Evolutionary conservation across 2,797 vertebrate genomes (phyloP).

Genomic region (Remorina albescens): DNA sequence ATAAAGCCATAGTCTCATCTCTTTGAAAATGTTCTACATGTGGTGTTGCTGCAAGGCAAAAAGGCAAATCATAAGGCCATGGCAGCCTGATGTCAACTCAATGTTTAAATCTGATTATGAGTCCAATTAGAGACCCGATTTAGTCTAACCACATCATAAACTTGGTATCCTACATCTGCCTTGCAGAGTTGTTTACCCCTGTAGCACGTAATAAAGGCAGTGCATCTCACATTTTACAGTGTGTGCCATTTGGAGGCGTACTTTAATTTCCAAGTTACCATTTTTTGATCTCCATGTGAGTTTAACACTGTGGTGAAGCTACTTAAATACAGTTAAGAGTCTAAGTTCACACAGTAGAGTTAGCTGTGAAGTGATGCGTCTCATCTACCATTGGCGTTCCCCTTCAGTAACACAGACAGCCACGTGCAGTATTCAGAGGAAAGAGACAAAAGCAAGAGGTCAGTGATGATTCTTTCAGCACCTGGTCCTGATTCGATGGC

Average conservation of each 20-base stretch:
- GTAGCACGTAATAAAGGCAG: constrained; percentile 9
- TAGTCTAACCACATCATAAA: constrained; percentile 57
- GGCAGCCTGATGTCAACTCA: constrained; percentile 45
- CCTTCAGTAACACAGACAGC: constrained; percentile 7
- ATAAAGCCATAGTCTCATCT: constrained; percentile 32
- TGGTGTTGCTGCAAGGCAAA: constrained; percentile 40
- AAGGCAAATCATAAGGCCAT: constrained; percentile 38
- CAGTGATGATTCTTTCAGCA: not conserved
- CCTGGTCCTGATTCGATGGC: not conserved
- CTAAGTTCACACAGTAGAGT: constrained; percentile 1
- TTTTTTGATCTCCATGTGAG: constrained; percentile 26
- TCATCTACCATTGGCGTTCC: constrained; percentile 32
- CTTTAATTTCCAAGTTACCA: constrained; percentile 21
- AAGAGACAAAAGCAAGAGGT: not conserved
- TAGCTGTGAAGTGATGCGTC: not conserved
- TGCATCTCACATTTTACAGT: constrained; percentile 15
- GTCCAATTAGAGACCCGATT: constrained; percentile 63
- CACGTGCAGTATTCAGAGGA: not conserved
- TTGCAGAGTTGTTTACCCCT: constrained; percentile 56
- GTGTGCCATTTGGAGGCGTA: constrained; percentile 6
- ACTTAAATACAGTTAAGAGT: not conserved
- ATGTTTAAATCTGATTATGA: constrained; percentile 65
- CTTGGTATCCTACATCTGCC: constrained; percentile 41
- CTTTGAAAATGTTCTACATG: constrained; percentile 58
- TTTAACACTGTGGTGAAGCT: constrained; percentile 19